Evolutionary conservation across 2,888 invertebrate species (phyloP).

Genomic region (Drosophila infuscata): DNA sequence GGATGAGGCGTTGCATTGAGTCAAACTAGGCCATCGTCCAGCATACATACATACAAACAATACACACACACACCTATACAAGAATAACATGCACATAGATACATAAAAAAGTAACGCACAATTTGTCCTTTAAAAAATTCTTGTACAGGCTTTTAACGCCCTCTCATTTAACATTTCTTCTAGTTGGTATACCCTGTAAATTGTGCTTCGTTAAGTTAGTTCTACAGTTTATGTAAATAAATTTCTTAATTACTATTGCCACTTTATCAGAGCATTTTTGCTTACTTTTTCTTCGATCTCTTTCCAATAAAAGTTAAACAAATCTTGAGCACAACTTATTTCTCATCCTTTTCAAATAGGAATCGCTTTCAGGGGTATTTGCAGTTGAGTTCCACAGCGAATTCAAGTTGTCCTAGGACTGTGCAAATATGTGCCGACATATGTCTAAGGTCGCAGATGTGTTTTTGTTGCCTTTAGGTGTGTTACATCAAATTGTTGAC

Average conservation of each 20-base stretch:
- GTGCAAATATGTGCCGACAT: conserved; percentile 49
- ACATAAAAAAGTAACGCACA: neutral
- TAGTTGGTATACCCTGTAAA: conserved; percentile 25
- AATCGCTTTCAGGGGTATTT: conserved; percentile 14
- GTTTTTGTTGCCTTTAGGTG: conserved; percentile 23
- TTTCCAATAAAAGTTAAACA: neutral
- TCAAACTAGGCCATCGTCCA: conserved; percentile 56
- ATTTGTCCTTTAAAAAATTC: conserved; percentile 26
- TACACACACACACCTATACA: neutral
- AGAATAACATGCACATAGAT: neutral
- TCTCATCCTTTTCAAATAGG: neutral
- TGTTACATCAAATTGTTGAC: conserved; percentile 70
- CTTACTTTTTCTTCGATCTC: neutral
- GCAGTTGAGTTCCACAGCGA: neutral
- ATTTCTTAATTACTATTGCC: neutral
- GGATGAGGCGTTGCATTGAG: conserved; percentile 27
- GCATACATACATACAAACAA: conserved; percentile 12
- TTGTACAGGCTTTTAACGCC: conserved; percentile 7
- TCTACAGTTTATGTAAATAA: neutral
- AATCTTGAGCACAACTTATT: neutral
- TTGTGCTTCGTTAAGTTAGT: neutral
- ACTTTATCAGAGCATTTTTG: neutral
- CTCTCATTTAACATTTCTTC: conserved; percentile 13
- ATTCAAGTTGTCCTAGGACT: conserved; percentile 11
- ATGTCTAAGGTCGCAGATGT: conserved; percentile 33